Conservation (phyloP, 2,888 invertebrate genomes). For the Polyommatus iphigenia region DNA sequence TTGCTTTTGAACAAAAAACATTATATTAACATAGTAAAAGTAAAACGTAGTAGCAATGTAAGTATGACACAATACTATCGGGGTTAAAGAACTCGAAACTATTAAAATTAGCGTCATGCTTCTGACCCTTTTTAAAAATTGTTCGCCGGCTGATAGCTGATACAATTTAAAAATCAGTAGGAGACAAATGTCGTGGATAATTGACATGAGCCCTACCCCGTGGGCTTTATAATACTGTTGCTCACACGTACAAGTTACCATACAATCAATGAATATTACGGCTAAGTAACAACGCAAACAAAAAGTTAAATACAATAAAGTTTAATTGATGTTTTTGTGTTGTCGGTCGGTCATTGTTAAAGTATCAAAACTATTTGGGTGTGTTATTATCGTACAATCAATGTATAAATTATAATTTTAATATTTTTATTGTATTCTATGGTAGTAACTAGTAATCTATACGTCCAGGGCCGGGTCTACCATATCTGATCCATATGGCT, state of each 20-base stretch:
- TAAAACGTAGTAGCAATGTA: background rate
- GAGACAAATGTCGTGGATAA: slow-evolving; percentile 60
- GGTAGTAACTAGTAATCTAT: no score
- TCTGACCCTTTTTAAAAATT: slow-evolving; percentile 19
- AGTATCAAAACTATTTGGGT: slow-evolving; percentile 8
- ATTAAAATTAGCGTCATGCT: slow-evolving; percentile 1
- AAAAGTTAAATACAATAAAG: slow-evolving; percentile 2
- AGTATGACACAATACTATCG: background rate
- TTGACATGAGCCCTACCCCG: slow-evolving; percentile 58
- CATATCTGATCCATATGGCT: no score
- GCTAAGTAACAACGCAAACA: background rate
- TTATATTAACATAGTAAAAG: background rate
- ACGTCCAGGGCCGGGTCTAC: no score
- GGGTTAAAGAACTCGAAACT: background rate
- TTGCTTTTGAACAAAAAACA: no score
- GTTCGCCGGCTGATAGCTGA: background rate
- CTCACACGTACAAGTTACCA: background rate
- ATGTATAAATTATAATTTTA: no score
- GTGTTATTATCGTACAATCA: slow-evolving; percentile 4
- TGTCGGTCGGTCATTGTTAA: background rate
- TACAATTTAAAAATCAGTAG: slow-evolving; percentile 46
- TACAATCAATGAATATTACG: background rate
- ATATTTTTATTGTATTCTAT: no score
- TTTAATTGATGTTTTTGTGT: slow-evolving; percentile 9
- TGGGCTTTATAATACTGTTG: slow-evolving; percentile 33